These are phyloP conservation scores for Seira ritae DNA, from an alignment of 2,888 invertebrate species.

Conservation along the genomic window DNA sequence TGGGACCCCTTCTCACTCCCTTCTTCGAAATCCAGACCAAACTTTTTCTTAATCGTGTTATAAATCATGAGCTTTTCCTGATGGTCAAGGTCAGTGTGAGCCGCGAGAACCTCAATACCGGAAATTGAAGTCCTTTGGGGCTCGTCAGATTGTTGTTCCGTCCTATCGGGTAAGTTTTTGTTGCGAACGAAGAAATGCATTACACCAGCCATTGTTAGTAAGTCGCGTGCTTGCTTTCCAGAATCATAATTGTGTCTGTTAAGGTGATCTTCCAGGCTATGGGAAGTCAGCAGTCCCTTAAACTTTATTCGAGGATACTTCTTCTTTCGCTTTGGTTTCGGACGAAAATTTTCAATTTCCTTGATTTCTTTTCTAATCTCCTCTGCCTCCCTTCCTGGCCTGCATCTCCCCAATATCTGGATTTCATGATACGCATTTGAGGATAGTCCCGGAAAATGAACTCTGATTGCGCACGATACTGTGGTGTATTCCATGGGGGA, in stretches of 20 bases:
- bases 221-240: no score
- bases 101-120: slow-evolving; percentile 20
- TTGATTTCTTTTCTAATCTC: slow-evolving; percentile 29
- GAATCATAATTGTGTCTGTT: no score
- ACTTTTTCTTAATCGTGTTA: slow-evolving; percentile 18
- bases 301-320: slow-evolving; percentile 20
- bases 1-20: background rate
- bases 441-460: slow-evolving; percentile 49
- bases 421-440: slow-evolving; percentile 26
- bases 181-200: slow-evolving; percentile 19
- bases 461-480: slow-evolving; percentile 26
- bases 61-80: slow-evolving; percentile 36
- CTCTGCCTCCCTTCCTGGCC: slow-evolving; percentile 39
- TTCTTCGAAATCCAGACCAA: slow-evolving; percentile 36
- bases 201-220: slow-evolving; percentile 37
- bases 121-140: background rate
- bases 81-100: slow-evolving; percentile 17
- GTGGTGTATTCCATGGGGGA: slow-evolving; percentile 40
- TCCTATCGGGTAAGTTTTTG: no score
- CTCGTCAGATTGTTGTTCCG: no score
- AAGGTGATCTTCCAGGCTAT: no score
- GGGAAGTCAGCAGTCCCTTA: background rate
- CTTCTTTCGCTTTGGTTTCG: slow-evolving; percentile 32
- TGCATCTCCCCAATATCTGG: slow-evolving; percentile 28
- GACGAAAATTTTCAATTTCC: slow-evolving; percentile 46